Percentiles rank a stretch among this genome's conserved stretches.
These are phyloP conservation scores for Thaleichthys pacificus DNA, from an alignment of 2,797 vertebrate genomes.

Conservation along the genomic window DNA sequence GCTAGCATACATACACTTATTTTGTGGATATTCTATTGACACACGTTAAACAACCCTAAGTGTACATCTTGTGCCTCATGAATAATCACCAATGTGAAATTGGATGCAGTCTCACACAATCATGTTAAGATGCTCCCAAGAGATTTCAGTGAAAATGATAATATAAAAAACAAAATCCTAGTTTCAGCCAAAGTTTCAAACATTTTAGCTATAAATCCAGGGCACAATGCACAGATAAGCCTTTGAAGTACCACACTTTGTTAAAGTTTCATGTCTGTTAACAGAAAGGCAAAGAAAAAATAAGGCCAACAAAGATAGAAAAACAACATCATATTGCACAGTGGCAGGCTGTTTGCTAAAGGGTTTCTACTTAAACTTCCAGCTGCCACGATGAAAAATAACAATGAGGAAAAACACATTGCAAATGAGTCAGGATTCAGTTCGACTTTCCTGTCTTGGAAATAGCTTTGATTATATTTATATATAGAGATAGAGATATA, in stretches of 20 bases:
- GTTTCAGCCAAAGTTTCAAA: background rate
- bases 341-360: constrained; percentile 43
- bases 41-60: constrained; percentile 43
- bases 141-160: constrained; percentile 27
- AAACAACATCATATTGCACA: constrained; percentile 41
- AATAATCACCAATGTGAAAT: constrained; percentile 39
- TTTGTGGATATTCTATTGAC: constrained; percentile 40
- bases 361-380: constrained; percentile 30
- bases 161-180: background rate
- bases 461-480: constrained; percentile 71
- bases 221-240: constrained; percentile 11
- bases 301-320: constrained; percentile 17
- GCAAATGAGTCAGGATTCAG: constrained; percentile 50
- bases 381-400: constrained; percentile 41
- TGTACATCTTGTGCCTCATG: constrained; percentile 35
- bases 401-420: constrained; percentile 38
- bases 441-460: constrained; percentile 58
- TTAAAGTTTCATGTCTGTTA: constrained; percentile 27
- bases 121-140: constrained; percentile 21
- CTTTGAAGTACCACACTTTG: constrained; percentile 27
- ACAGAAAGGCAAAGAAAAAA: constrained; percentile 9
- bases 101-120: constrained; percentile 33
- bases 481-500: constrained; percentile 75
- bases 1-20: background rate
- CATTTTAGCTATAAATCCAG: constrained; percentile 9